These are phyloP conservation scores for Drosophila rhopaloa DNA, from an alignment of 1,140 invertebrate species.

Conservation along the genomic window DNA sequence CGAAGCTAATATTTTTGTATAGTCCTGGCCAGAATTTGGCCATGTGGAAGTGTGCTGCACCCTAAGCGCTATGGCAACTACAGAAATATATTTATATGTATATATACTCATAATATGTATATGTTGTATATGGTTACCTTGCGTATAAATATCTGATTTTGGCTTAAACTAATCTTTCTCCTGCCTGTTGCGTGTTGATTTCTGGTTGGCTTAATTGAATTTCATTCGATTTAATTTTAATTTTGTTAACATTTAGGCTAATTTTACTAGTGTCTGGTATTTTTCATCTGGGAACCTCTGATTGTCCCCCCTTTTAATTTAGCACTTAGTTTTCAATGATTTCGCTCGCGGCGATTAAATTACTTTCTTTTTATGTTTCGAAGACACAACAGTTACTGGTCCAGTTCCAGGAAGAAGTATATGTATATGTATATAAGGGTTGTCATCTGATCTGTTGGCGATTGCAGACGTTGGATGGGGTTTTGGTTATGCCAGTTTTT, in stretches of 20 bases:
- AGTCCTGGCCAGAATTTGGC: slow-evolving; percentile 43
- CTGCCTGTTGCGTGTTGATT: slow-evolving; percentile 24
- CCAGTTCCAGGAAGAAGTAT: slow-evolving; percentile 84
- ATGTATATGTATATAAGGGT: slow-evolving; percentile 44
- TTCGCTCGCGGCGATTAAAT: slow-evolving; percentile 56
- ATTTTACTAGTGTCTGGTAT: slow-evolving; percentile 67
- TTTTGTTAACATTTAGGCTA: slow-evolving; percentile 60
- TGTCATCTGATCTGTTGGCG: slow-evolving; percentile 8
- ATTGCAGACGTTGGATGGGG: slow-evolving; percentile 16
- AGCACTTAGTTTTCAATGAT: slow-evolving; percentile 79
- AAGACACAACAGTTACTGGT: slow-evolving; percentile 85
- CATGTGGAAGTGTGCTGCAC: slow-evolving; percentile 47
- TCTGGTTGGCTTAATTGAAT: slow-evolving; percentile 61
- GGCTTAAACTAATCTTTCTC: slow-evolving; percentile 30
- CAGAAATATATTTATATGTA: slow-evolving; percentile 51
- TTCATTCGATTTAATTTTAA: slow-evolving; percentile 58
- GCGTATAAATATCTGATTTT: slow-evolving; percentile 33
- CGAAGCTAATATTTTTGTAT: slow-evolving; percentile 55
- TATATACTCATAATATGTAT: slow-evolving; percentile 34
- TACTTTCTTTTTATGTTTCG: slow-evolving; percentile 51
- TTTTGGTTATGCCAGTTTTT: slow-evolving; percentile 42
- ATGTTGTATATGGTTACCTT: slow-evolving; percentile 42
- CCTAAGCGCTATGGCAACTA: slow-evolving; percentile 60
- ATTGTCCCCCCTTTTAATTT: slow-evolving; percentile 44
- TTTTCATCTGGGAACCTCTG: slow-evolving; percentile 21